These are phyloP conservation scores for Peromyscus melanophrys DNA, from an alignment of 2,797 vertebrate genomes.

Conservation along the genomic window DNA sequence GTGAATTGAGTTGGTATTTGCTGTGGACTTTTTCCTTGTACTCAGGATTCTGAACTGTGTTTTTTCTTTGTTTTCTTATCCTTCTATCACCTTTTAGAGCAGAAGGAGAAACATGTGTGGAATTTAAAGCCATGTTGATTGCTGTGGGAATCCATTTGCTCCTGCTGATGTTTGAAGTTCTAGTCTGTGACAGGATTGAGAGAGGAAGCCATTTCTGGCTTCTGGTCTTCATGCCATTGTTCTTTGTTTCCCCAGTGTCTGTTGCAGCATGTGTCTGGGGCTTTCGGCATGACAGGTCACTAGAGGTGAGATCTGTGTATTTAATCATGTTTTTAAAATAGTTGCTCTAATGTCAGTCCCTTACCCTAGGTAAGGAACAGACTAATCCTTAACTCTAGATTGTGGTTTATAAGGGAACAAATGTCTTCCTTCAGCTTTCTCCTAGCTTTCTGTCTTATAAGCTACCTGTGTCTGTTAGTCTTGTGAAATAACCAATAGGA, in stretches of 20 bases:
- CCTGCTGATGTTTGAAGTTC: conserved; percentile 97
- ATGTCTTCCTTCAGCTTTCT: not conserved
- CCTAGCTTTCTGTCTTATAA: not conserved
- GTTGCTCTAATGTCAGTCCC: not conserved
- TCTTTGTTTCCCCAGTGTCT: conserved; percentile 98
- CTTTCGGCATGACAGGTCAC: conserved; percentile 97
- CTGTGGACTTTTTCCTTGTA: not conserved
- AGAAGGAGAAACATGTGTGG: conserved; percentile 99
- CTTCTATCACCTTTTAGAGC: conserved; percentile 91
- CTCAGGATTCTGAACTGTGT: conserved; percentile 64
- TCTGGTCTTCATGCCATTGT: conserved; percentile 98
- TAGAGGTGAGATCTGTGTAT: conserved; percentile 92
- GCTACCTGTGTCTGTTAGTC: not conserved
- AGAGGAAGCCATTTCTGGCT: conserved; percentile 97
- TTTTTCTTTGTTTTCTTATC: conserved; percentile 63
- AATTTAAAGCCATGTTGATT: conserved; percentile 99
- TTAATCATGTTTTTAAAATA: conserved; percentile 22
- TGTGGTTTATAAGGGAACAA: not conserved
- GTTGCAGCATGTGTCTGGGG: conserved; percentile 99
- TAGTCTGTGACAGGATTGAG: conserved; percentile 97
- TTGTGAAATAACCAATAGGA: not conserved
- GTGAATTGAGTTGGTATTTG: not conserved
- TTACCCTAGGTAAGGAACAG: conserved; percentile 22
- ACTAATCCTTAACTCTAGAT: conserved; percentile 9
- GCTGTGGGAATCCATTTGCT: conserved; percentile 98